phyloP scores from a whole-genome alignment of 2,888 invertebrate genomes.

The Osmoderma eremita region DNA sequence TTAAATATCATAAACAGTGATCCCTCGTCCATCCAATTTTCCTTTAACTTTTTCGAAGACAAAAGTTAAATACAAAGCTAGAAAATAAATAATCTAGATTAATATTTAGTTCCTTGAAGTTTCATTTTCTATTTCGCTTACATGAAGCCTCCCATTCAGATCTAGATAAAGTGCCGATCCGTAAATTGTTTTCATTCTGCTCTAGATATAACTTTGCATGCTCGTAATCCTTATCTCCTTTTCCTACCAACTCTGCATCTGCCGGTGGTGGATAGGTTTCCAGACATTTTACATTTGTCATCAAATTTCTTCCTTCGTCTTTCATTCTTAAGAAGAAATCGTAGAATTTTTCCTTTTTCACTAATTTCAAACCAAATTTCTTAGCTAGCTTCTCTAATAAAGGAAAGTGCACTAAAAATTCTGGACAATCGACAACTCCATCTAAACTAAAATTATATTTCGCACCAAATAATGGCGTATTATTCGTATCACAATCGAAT shows the following conservation, averaged over 20 bases:
- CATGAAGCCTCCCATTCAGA: slow-evolving; percentile 95
- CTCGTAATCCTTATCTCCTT: slow-evolving; percentile 73
- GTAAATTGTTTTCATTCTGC: slow-evolving; percentile 58
- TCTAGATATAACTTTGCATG: slow-evolving; percentile 74
- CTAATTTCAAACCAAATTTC: slow-evolving; percentile 77
- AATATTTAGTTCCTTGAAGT: too few relatives aligned
- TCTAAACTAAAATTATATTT: slow-evolving; percentile 96
- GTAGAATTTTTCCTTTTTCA: slow-evolving; percentile 77
- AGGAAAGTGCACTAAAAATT: slow-evolving; percentile 96
- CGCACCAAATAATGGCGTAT: slow-evolving; percentile 90
- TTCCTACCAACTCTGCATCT: slow-evolving; percentile 68
- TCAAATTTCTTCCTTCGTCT: slow-evolving; percentile 68
- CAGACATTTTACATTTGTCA: slow-evolving; percentile 82
- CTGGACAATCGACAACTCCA: slow-evolving; percentile 97
- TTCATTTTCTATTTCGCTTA: slow-evolving; percentile 66
- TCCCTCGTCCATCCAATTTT: slow-evolving; percentile 72
- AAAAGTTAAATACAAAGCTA: slow-evolving; percentile 85
- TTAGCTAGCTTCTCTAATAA: slow-evolving; percentile 78
- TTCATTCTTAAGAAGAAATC: slow-evolving; percentile 79
- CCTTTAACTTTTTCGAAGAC: slow-evolving; percentile 82
- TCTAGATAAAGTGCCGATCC: slow-evolving; percentile 84
- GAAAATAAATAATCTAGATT: slow-evolving; percentile 58
- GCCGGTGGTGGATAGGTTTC: slow-evolving; percentile 80
- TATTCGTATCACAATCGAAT: slow-evolving; percentile 73
- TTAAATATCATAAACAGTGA: slow-evolving; percentile 68